These are phyloP conservation scores for Scyliorhinus canicula DNA, from an alignment of 2,797 vertebrate species.

Conservation along the genomic window DNA sequence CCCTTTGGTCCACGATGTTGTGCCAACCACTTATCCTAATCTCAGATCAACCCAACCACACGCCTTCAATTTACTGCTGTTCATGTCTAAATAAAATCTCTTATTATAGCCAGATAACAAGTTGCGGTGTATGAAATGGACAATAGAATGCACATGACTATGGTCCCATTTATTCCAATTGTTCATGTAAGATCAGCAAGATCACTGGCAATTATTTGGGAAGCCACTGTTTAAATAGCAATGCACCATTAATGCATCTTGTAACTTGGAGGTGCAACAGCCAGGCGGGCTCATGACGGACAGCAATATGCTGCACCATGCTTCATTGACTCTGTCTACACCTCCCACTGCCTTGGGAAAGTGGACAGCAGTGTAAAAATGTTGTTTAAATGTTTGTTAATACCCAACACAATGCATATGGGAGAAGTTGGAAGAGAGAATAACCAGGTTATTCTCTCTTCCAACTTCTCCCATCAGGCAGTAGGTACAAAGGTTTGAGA, in stretches of 20 bases:
- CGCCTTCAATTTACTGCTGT: too few species aligned
- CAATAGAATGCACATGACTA: neutral
- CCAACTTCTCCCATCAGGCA: too few species aligned
- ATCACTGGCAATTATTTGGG: neutral
- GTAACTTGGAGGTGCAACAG: neutral
- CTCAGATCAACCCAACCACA: too few species aligned
- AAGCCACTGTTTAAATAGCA: neutral
- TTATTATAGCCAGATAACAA: neutral
- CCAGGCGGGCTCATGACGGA: neutral
- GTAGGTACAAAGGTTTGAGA: too few species aligned
- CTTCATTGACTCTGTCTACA: too few species aligned
- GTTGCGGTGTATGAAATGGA: neutral
- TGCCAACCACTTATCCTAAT: too few species aligned
- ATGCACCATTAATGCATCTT: neutral
- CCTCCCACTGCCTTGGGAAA: too few species aligned
- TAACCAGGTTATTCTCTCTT: too few species aligned
- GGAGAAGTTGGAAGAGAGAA: neutral
- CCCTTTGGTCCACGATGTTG: too few species aligned
- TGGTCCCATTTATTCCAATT: neutral
- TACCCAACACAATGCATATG: neutral
- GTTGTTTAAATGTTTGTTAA: neutral
- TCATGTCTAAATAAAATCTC: too few species aligned
- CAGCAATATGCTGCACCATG: neutral
- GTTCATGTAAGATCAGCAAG: neutral
- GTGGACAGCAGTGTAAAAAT: neutral